A percentile compares a stretch with the other conserved stretches of the same genome.
Conservation (phyloP, 2,113 vertebrate species). For the Heterocephalus glaber region DNA sequence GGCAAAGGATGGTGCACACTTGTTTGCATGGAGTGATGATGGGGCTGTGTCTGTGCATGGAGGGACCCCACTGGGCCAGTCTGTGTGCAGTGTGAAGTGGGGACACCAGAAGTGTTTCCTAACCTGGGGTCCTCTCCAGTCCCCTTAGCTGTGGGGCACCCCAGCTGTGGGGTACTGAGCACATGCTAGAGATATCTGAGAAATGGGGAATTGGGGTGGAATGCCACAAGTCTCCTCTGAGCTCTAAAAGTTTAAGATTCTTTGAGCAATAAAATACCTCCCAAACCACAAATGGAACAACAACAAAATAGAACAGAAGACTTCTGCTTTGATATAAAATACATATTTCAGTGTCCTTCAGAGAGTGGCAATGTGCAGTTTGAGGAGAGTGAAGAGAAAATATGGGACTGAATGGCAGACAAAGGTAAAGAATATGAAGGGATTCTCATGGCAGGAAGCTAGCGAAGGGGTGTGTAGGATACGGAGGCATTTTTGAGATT, state of each 20-base stretch:
- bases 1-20: not conserved
- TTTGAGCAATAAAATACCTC: not conserved
- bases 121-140: rapidly evolving
- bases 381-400: not conserved
- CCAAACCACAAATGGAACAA: not conserved
- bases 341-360: rapidly evolving
- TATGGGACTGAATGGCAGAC: rapidly evolving
- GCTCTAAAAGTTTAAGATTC: not conserved
- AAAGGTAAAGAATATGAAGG: not conserved
- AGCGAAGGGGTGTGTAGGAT: rapidly evolving
- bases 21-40: not conserved
- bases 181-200: rapidly evolving
- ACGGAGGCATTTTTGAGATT: too few species aligned
- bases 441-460: rapidly evolving
- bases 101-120: too few species aligned
- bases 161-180: not conserved
- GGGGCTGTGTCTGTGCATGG: not conserved
- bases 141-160: not conserved
- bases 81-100: rapidly evolving
- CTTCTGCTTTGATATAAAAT: not conserved
- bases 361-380: rapidly evolving
- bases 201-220: not conserved
- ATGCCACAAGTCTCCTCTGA: not conserved
- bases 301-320: not conserved
- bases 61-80: not conserved